Evolutionary conservation across 1,140 invertebrate genomes (phyloP).

Genomic region (Drosophila bocqueti): DNA sequence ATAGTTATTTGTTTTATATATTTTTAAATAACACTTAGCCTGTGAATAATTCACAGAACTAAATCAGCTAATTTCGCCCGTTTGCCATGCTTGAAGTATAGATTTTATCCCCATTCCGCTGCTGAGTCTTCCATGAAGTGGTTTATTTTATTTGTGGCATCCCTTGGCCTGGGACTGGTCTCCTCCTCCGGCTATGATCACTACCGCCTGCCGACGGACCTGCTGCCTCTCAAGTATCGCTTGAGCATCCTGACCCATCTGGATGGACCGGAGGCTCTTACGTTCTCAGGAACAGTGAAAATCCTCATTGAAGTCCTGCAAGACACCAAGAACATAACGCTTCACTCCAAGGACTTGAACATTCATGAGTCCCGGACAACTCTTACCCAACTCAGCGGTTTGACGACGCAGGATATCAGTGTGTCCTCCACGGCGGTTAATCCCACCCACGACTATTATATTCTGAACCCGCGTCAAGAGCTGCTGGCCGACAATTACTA

Average conservation of each 20-base stretch:
- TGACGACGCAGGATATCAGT: constrained; percentile 65
- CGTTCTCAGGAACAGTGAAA: constrained; percentile 86
- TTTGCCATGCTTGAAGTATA: not conserved
- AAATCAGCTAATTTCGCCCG: not conserved
- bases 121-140: constrained; percentile 55
- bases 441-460: constrained; percentile 87
- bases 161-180: constrained; percentile 29
- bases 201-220: constrained; percentile 88
- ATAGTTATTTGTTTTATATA: not conserved
- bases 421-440: constrained; percentile 76
- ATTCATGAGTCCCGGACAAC: constrained; percentile 5
- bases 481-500: constrained; percentile 87
- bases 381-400: not conserved
- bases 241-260: constrained; percentile 88
- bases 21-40: not conserved
- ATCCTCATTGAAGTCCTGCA: constrained; percentile 86
- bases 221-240: constrained; percentile 89
- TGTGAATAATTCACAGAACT: not conserved
- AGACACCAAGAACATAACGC: constrained; percentile 88
- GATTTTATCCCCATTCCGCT: not conserved
- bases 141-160: constrained; percentile 26
- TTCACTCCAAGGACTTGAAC: constrained; percentile 87
- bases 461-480: constrained; percentile 86
- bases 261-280: constrained; percentile 79
- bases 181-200: constrained; percentile 46